Base-by-base conservation (phyloP, 2,113 vertebrate species). In the Phoxinus phoxinus region DNA sequence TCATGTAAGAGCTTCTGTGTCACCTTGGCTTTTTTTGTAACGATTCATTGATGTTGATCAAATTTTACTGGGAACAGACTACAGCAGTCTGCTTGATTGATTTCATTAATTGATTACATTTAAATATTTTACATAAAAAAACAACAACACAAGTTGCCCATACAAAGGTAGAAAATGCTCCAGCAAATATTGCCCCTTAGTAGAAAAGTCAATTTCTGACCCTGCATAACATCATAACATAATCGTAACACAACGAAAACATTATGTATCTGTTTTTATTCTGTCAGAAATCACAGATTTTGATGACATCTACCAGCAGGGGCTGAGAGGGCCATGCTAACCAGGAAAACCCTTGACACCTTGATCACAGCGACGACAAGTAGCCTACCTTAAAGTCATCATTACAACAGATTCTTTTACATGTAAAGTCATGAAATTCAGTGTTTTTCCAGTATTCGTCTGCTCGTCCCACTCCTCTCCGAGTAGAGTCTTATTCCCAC, bases 341-440 rank as follows among this genome's bases (percentile, higher is more conserved):
- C 48, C 74, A 76, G 74, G 53, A 27, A 76, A 76, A 21, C 48
- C 17, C 27, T 53, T 53, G 48, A 76, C 48, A 27, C 48, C 74
- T 53, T 76, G 74, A 76, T 76, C 48, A 53, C 25, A 76, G 74
- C 9, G 48, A 53, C 9, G 48, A 53, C 74, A 76, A 76, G 15
- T 53, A n/a, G n/a, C n/a, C n/a, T n/a, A 23, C 61, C 61, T 30
- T 81, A 23, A 53, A 30, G 58, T 3, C 25, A 48, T 8, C 59
- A 81, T 35, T 44, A 35, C 27, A 69, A 12, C 65, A 58, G 27
- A 69, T 44, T 71, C 63, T 82, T 19, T 27, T 23, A 27, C 0
- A 61, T 27, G 30, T 83, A 41, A 83, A 83, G 67, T 72, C 67
- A 37, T 7, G 11, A 7, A 72, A 30, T 58, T 21, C 13, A 37